Percentiles rank a stretch among this genome's conserved stretches.
phyloP scores from a whole-genome alignment of 2,888 invertebrate genomes.

The Lasioglossum lativentre region DNA sequence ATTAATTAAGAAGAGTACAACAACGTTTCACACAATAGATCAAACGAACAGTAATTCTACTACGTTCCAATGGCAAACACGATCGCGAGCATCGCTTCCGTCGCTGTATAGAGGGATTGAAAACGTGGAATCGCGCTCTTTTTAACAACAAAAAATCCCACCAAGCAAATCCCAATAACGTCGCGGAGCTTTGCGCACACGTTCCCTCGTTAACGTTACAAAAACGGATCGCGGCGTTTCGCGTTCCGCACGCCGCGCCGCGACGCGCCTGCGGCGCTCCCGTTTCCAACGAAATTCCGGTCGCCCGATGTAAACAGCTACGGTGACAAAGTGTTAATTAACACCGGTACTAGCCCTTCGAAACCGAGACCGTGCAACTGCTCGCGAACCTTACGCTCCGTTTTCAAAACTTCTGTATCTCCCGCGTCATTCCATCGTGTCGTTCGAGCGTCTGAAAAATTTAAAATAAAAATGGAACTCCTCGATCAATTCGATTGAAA shows the following conservation, averaged over 20 bases:
- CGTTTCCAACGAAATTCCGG: conserved; percentile 7
- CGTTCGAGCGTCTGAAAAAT: not conserved
- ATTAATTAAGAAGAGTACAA: not conserved
- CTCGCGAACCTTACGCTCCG: not conserved
- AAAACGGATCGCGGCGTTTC: conserved; percentile 9
- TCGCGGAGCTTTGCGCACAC: not conserved
- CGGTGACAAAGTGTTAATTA: conserved; percentile 7
- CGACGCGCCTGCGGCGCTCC: not conserved
- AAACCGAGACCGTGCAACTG: not conserved
- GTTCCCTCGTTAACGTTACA: not conserved
- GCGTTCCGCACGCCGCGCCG: not conserved
- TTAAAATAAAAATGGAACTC: not conserved
- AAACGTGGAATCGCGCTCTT: not conserved
- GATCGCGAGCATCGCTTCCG: not conserved
- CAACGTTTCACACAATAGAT: not conserved
- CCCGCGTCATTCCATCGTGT: not conserved
- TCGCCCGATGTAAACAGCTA: not conserved
- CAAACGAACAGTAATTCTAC: not conserved
- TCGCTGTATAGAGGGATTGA: not conserved
- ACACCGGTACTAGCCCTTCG: not conserved
- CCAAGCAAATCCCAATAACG: conserved; percentile 1
- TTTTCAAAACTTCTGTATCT: not conserved
- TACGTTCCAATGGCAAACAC: not conserved
- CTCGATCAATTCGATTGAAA: not conserved
- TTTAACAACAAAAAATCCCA: conserved; percentile 7